phyloP scores from a whole-genome alignment of 1,140 invertebrate species.

The Drosophila parabipectinata region DNA sequence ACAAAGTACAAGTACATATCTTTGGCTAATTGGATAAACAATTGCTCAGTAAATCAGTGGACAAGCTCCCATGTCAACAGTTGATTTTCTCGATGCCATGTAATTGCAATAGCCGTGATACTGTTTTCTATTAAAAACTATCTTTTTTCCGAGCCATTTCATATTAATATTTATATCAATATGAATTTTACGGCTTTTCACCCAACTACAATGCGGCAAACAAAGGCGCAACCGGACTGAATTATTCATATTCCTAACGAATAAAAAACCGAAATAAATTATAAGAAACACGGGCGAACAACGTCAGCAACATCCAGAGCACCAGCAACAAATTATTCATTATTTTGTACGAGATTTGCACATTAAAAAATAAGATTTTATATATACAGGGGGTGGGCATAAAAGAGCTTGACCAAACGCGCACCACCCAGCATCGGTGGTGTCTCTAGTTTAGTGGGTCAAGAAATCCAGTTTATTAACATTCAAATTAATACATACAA shows the following conservation, averaged over 20 bases:
- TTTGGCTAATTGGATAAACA: slow-evolving; percentile 70
- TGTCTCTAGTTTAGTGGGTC: slow-evolving; percentile 80
- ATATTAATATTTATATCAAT: slow-evolving; percentile 72
- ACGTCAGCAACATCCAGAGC: slow-evolving; percentile 29
- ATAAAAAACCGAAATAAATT: slow-evolving; percentile 78
- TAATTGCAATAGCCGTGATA: slow-evolving; percentile 41
- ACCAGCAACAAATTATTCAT: slow-evolving; percentile 74
- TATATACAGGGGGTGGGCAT: not conserved
- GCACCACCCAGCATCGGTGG: slow-evolving; percentile 53
- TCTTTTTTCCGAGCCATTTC: slow-evolving; percentile 40
- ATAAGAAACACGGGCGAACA: slow-evolving; percentile 62
- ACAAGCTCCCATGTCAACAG: slow-evolving; percentile 56
- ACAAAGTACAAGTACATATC: slow-evolving; percentile 29
- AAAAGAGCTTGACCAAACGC: slow-evolving; percentile 54
- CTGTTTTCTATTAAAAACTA: slow-evolving; percentile 25
- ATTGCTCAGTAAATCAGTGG: slow-evolving; percentile 66
- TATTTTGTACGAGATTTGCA: slow-evolving; percentile 77
- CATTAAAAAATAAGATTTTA: slow-evolving; percentile 45
- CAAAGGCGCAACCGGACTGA: slow-evolving; percentile 60
- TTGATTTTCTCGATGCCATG: slow-evolving; percentile 50
- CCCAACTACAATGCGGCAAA: slow-evolving; percentile 34
- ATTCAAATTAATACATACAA: slow-evolving; percentile 82
- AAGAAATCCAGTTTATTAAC: slow-evolving; percentile 83
- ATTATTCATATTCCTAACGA: slow-evolving; percentile 75
- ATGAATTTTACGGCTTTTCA: slow-evolving; percentile 69